Conservation (phyloP, 2,113 vertebrate species). For the Rhizomys pruinosus region DNA sequence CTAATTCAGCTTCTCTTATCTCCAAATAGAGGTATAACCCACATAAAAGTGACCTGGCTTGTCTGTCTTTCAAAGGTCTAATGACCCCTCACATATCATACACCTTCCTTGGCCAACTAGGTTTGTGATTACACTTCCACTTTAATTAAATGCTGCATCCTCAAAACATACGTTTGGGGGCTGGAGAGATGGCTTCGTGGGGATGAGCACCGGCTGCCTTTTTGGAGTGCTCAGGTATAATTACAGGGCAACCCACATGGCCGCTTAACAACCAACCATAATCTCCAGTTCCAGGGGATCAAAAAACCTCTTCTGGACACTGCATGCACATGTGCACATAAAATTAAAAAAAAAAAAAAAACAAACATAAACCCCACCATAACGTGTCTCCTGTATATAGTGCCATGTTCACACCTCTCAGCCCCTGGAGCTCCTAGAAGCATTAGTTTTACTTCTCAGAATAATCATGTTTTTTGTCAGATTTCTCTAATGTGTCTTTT, state of each 20-base stretch:
- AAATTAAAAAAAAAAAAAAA: no score
- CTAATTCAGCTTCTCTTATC: not conserved
- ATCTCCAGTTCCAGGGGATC: no score
- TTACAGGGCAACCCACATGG: no score
- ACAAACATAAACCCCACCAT: no score
- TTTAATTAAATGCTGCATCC: conserved; percentile 29
- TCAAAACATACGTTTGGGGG: conserved; percentile 18
- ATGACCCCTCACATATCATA: not conserved
- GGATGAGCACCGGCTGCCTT: no score
- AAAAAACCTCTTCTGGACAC: no score
- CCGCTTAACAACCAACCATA: no score
- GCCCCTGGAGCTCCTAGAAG: conserved; percentile 6
- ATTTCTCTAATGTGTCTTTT: conserved; percentile 35
- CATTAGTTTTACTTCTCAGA: not conserved
- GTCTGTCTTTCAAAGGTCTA: conserved; percentile 39
- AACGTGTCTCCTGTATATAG: conserved; percentile 24
- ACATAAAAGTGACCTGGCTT: conserved; percentile 9
- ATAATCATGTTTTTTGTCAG: not conserved
- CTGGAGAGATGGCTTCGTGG: no score
- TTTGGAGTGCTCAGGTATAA: no score
- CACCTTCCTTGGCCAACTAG: conserved; percentile 39
- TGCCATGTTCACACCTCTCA: not conserved
- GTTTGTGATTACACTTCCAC: conserved; percentile 20
- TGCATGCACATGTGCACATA: no score
- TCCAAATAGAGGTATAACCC: conserved; percentile 38